Conservation (phyloP, 2,113 vertebrate species). For the Corythornis madagascariensis region DNA sequence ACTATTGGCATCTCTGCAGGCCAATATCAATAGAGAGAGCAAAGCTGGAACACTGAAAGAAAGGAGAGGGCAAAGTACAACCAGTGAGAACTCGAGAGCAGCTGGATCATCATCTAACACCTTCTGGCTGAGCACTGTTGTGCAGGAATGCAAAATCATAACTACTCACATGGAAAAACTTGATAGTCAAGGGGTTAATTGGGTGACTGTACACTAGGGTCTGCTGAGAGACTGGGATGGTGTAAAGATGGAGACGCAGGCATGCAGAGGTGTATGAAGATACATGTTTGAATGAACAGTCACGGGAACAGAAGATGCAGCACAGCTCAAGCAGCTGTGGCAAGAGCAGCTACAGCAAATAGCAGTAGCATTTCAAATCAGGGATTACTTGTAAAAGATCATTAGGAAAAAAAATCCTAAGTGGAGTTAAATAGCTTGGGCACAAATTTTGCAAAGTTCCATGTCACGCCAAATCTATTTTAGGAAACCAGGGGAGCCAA, state of each 20-base stretch:
- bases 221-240: neutral
- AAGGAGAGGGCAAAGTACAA: neutral
- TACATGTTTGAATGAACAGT: rapidly evolving
- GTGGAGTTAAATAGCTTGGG: neutral
- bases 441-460: rapidly evolving
- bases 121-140: neutral
- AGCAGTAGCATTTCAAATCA: neutral
- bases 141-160: neutral
- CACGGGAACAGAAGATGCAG: neutral
- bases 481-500: rapidly evolving
- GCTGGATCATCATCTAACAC: neutral
- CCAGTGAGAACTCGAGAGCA: neutral
- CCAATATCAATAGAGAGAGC: neutral
- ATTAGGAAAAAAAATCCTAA: neutral
- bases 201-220: neutral
- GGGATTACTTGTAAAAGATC: neutral
- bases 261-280: rapidly evolving
- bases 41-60: neutral
- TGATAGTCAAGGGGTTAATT: too few relatives aligned
- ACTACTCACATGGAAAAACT: neutral
- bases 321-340: neutral
- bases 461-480: neutral
- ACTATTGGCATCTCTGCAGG: too few relatives aligned
- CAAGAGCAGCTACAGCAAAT: rapidly evolving
- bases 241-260: rapidly evolving